Percentiles rank a stretch among this genome's conserved stretches.
phyloP scores from a whole-genome alignment of 2,888 invertebrate genomes.

The Ectemnius lituratus region DNA sequence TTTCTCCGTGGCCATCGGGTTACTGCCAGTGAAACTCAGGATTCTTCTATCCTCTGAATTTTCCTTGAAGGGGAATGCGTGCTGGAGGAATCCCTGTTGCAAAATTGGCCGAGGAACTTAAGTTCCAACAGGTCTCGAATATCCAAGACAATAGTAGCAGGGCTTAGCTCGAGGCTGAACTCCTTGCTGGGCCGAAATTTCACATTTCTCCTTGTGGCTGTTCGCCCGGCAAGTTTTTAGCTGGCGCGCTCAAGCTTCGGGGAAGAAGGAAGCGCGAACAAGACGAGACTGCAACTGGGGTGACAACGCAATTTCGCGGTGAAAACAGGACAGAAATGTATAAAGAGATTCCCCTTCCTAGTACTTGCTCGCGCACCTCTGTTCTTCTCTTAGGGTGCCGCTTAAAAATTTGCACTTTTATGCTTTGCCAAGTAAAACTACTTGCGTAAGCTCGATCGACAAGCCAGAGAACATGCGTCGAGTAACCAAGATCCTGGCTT shows the following conservation, averaged over 20 bases:
- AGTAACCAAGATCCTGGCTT: conserved; percentile 20
- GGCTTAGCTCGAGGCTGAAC: too few species aligned
- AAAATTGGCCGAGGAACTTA: too few species aligned
- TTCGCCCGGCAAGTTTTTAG: conserved; percentile 9
- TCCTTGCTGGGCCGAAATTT: background rate
- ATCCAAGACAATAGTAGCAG: too few species aligned
- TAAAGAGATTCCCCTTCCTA: conserved; percentile 59
- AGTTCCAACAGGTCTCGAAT: too few species aligned
- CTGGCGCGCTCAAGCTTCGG: conserved; percentile 13
- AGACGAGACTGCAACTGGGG: conserved; percentile 25
- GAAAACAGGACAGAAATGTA: conserved; percentile 57
- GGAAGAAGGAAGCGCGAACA: conserved; percentile 6
- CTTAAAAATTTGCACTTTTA: conserved; percentile 72
- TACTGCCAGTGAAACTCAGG: too few species aligned
- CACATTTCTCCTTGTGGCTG: conserved; percentile 1
- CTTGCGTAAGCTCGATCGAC: conserved; percentile 12
- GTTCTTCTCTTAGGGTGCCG: conserved; percentile 27
- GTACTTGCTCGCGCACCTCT: conserved; percentile 54
- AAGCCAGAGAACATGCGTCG: conserved; percentile 17
- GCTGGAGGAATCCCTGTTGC: too few species aligned
- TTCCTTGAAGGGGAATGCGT: background rate
- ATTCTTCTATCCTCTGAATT: too few species aligned
- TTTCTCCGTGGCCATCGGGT: too few species aligned
- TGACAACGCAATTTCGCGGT: conserved; percentile 61
- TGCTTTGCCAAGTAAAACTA: conserved; percentile 45